A percentile compares a stretch with the other conserved stretches of the same genome.
Conservation (phyloP, 2,113 vertebrate species). For the Stegostoma tigrinum region DNA sequence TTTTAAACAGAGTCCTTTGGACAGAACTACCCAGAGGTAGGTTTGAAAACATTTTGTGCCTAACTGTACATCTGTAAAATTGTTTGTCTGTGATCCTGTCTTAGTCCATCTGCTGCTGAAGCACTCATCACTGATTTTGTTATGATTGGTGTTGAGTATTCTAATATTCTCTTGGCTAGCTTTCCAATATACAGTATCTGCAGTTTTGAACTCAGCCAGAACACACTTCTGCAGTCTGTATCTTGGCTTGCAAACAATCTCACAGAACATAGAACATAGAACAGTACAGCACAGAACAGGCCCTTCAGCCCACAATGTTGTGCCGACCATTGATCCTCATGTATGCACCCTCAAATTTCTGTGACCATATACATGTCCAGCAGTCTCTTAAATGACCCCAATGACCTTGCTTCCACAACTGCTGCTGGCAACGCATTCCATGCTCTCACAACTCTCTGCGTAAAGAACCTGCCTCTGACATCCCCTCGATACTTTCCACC, state of each 20-base stretch:
- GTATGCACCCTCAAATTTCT: too few species aligned
- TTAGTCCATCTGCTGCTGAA: not conserved
- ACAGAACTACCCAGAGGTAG: conserved; percentile 98
- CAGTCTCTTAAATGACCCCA: too few species aligned
- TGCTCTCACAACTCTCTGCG: too few species aligned
- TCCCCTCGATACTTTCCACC: too few species aligned
- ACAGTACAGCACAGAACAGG: too few species aligned
- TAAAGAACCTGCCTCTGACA: too few species aligned
- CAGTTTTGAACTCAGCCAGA: not conserved
- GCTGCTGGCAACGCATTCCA: too few species aligned
- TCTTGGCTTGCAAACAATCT: not conserved
- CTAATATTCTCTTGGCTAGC: not conserved
- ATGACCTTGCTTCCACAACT: too few species aligned
- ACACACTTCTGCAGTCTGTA: not conserved
- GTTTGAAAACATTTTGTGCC: not conserved
- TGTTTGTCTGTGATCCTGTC: not conserved
- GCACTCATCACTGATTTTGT: not conserved
- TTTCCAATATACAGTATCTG: not conserved
- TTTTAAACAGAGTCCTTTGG: conserved; percentile 81
- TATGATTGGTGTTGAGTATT: not conserved
- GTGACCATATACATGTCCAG: too few species aligned
- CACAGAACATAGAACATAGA: too few species aligned
- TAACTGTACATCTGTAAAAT: not conserved
- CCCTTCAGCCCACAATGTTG: too few species aligned
- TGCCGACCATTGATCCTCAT: too few species aligned